These are phyloP conservation scores for Lochmaea crataegi DNA, from an alignment of 2,888 invertebrate species.

Conservation along the genomic window DNA sequence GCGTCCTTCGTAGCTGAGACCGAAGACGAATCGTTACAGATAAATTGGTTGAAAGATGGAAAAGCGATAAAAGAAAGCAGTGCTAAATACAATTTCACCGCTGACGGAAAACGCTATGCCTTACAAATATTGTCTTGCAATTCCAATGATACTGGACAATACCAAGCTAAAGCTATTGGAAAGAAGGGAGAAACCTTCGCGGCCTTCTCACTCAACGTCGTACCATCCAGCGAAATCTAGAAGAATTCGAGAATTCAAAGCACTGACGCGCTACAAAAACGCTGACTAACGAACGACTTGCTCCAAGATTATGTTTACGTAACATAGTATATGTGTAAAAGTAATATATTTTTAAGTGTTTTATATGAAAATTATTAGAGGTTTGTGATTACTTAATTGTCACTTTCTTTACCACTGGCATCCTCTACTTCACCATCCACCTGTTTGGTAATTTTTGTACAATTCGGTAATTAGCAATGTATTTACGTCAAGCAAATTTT, in stretches of 20 bases:
- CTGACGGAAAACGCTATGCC: conserved; percentile 83
- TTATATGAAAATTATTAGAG: conserved; percentile 50
- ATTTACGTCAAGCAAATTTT: conserved; percentile 42
- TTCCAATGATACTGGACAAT: conserved; percentile 87
- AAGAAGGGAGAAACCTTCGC: conserved; percentile 86
- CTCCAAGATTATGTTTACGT: conserved; percentile 59
- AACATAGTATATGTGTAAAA: conserved; percentile 56
- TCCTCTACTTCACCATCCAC: conserved; percentile 55
- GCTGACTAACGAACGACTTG: conserved; percentile 62
- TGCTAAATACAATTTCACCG: conserved; percentile 83
- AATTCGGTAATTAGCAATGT: conserved; percentile 31
- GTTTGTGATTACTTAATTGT: conserved; percentile 23
- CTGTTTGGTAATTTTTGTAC: conserved; percentile 40
- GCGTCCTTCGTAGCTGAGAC: conserved; percentile 85
- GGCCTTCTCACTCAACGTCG: conserved; percentile 89
- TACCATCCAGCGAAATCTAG: conserved; percentile 67
- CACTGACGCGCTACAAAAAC: conserved; percentile 52
- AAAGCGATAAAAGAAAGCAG: conserved; percentile 85
- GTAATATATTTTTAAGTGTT: conserved; percentile 57
- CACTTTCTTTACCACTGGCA: conserved; percentile 48
- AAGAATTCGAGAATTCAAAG: conserved; percentile 43
- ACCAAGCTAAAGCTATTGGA: conserved; percentile 86
- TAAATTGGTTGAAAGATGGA: conserved; percentile 93
- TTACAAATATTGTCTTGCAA: conserved; percentile 81
- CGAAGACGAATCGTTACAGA: conserved; percentile 77